phyloP scores from a whole-genome alignment of 2,888 invertebrate species.

The Sipha maydis region DNA sequence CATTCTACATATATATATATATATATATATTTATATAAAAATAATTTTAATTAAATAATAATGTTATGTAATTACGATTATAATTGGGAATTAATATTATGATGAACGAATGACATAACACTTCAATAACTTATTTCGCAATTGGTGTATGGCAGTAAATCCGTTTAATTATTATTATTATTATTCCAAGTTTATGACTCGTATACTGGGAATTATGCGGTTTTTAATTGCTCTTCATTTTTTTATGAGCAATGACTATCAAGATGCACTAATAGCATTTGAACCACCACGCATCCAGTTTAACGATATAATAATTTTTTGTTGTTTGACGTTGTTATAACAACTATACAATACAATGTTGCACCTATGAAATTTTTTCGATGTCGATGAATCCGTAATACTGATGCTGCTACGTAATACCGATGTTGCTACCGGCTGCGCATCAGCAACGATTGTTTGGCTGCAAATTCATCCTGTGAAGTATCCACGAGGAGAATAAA shows the following conservation, averaged over 20 bases:
- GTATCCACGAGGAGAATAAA: too few relatives aligned
- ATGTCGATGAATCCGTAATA: too few relatives aligned
- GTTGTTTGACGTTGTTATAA: neutral
- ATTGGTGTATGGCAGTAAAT: neutral
- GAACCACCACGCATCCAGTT: neutral
- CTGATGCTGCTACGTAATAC: too few relatives aligned
- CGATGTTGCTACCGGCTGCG: too few relatives aligned
- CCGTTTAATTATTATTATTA: neutral
- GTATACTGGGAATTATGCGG: neutral
- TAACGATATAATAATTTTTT: neutral
- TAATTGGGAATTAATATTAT: neutral
- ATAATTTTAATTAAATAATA: neutral
- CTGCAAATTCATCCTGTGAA: too few relatives aligned
- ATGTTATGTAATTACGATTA: neutral
- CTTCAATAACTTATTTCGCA: neutral
- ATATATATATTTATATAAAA: too few relatives aligned
- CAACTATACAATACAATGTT: too few relatives aligned
- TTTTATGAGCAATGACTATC: neutral
- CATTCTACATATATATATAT: neutral
- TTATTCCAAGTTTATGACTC: neutral
- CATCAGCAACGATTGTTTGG: too few relatives aligned
- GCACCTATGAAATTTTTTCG: neutral
- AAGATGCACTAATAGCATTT: neutral
- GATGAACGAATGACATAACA: neutral
- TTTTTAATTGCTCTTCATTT: neutral